phyloP scores from a whole-genome alignment of 1,140 invertebrate genomes.

The Platyscapa corneri region DNA sequence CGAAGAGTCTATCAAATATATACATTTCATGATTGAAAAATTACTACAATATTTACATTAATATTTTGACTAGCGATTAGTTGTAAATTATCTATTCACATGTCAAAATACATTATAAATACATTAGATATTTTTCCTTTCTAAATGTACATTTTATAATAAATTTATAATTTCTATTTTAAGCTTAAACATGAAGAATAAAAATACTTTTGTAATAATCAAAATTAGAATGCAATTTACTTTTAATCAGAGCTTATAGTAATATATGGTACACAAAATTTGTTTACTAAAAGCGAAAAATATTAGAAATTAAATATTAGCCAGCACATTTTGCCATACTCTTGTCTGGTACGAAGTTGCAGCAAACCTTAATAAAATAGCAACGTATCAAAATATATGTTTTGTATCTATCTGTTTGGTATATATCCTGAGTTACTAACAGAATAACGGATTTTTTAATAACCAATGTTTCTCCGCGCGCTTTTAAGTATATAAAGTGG shows the following conservation, averaged over 20 bases:
- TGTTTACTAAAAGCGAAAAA: slow-evolving; percentile 19
- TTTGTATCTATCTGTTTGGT: slow-evolving; percentile 66
- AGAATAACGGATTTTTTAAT: slow-evolving; percentile 58
- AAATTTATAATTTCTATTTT: slow-evolving; percentile 35
- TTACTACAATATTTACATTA: slow-evolving; percentile 53
- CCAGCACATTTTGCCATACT: slow-evolving; percentile 57
- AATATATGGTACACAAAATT: slow-evolving; percentile 13
- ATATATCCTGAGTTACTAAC: slow-evolving; percentile 67
- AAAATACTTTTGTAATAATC: slow-evolving; percentile 26
- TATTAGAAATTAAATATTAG: slow-evolving; percentile 27
- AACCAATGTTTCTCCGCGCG: slow-evolving; percentile 18
- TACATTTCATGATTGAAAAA: slow-evolving; percentile 47
- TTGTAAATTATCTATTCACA: slow-evolving; percentile 34
- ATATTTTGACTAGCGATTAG: slow-evolving; percentile 46
- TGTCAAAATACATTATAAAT: slow-evolving; percentile 52
- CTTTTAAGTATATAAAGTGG: slow-evolving; percentile 47
- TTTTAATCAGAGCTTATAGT: slow-evolving; percentile 14
- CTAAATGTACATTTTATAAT: slow-evolving; percentile 38
- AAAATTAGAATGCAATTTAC: neutral
- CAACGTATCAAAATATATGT: slow-evolving; percentile 74
- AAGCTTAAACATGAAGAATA: slow-evolving; percentile 19
- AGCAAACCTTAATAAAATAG: slow-evolving; percentile 66
- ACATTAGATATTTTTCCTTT: slow-evolving; percentile 30
- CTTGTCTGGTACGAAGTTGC: slow-evolving; percentile 55
- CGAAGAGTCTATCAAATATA: slow-evolving; percentile 32